These are phyloP conservation scores for Prietella phreatophila DNA, from an alignment of 2,113 vertebrate genomes.

Conservation along the genomic window DNA sequence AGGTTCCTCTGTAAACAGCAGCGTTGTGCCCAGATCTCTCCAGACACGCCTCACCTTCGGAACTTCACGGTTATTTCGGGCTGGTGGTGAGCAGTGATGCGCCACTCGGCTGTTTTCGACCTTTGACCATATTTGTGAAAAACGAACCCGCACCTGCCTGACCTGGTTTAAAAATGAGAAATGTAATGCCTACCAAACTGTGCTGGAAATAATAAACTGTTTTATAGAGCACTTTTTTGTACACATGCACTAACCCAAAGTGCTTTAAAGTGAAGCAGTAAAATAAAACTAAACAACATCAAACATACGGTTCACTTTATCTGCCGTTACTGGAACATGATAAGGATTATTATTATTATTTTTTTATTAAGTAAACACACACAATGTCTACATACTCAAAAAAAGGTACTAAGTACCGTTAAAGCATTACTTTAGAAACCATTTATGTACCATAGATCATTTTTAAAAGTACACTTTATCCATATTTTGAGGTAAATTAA, in stretches of 20 bases:
- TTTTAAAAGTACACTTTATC: not conserved
- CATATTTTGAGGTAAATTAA: not conserved
- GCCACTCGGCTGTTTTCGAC: not conserved
- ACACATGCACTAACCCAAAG: not conserved
- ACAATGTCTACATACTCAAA: not conserved
- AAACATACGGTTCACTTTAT: not conserved
- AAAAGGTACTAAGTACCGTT: not conserved
- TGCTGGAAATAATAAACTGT: conserved; percentile 10
- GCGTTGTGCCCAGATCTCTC: conserved; percentile 32
- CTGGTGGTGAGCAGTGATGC: conserved; percentile 2
- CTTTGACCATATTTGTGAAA: conserved; percentile 23
- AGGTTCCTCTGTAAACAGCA: conserved; percentile 45
- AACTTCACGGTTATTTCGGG: conserved; percentile 13
- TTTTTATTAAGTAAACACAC: not conserved
- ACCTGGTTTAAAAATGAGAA: conserved; percentile 32
- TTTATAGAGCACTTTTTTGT: not conserved
- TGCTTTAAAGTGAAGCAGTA: not conserved
- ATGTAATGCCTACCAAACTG: conserved; percentile 21
- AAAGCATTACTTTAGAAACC: not conserved
- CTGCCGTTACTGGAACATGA: not conserved
- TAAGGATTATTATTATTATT: not conserved
- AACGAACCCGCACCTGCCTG: conserved; percentile 22
- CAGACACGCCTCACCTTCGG: conserved; percentile 36
- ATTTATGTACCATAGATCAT: not conserved
- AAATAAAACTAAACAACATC: conserved; percentile 5